Conservation (phyloP, 2,113 vertebrate species). For the Arizona elegans region DNA sequence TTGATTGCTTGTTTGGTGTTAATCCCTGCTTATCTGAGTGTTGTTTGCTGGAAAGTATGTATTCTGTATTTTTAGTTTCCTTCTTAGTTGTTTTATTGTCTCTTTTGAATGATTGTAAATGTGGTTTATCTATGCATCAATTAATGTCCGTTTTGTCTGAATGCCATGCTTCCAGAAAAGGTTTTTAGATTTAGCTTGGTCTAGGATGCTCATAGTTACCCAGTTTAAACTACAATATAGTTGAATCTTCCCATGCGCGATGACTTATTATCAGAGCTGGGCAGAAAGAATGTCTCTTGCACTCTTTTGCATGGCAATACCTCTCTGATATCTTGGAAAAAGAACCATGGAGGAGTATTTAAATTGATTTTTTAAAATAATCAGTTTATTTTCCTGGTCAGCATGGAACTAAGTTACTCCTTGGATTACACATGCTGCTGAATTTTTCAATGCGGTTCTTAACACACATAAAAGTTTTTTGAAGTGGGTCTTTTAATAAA, state of each 20-base stretch:
- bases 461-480: neutral
- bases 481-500: neutral
- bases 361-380: neutral
- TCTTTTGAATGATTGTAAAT: neutral
- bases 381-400: neutral
- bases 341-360: neutral
- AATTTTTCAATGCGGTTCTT: neutral
- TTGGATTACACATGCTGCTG: neutral
- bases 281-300: neutral
- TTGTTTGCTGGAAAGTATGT: neutral
- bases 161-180: neutral
- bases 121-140: neutral
- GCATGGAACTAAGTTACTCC: neutral
- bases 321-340: too few species aligned
- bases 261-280: neutral
- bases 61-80: neutral
- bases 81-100: neutral
- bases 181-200: neutral
- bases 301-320: neutral
- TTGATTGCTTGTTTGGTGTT: neutral
- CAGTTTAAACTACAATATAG: neutral
- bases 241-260: neutral
- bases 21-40: neutral
- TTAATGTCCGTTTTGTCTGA: neutral
- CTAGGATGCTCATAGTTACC: neutral